phyloP scores from a whole-genome alignment of 2,113 vertebrate genomes.

The Stigmatopora nigra region DNA sequence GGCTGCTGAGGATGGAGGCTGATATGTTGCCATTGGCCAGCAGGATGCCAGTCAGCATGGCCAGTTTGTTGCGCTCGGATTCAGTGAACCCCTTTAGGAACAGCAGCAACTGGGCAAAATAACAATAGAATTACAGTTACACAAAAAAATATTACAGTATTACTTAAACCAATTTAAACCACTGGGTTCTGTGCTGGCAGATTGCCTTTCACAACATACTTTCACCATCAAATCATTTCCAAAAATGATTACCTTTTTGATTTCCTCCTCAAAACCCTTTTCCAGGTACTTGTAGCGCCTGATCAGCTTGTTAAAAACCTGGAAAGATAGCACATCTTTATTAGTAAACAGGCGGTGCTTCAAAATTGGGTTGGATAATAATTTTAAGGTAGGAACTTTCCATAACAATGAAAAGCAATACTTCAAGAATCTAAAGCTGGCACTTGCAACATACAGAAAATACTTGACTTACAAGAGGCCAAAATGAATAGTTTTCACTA shows the following conservation, averaged over 20 bases:
- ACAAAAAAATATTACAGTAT: neutral
- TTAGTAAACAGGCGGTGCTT: neutral
- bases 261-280: slow-evolving; percentile 99
- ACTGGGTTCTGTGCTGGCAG: neutral
- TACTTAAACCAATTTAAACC: neutral
- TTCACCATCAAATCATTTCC: neutral
- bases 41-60: slow-evolving; percentile 96
- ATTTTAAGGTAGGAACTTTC: neutral
- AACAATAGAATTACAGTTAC: neutral
- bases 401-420: neutral
- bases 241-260: slow-evolving; percentile 84
- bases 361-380: neutral
- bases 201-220: neutral
- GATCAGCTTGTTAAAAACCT: slow-evolving; percentile 99
- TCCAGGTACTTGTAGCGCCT: slow-evolving; percentile 99
- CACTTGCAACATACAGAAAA: neutral
- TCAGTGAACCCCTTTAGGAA: slow-evolving; percentile 98
- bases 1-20: slow-evolving; percentile 93
- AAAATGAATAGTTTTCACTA: no score
- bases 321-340: neutral
- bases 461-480: no score
- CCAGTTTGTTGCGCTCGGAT: slow-evolving; percentile 97
- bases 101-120: slow-evolving; percentile 81
- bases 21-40: slow-evolving; percentile 94
- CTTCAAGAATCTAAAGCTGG: neutral